Percentiles rank a stretch among this genome's conserved stretches.
These are phyloP conservation scores for Scatophagus argus DNA, from an alignment of 2,113 vertebrate species.

Conservation along the genomic window DNA sequence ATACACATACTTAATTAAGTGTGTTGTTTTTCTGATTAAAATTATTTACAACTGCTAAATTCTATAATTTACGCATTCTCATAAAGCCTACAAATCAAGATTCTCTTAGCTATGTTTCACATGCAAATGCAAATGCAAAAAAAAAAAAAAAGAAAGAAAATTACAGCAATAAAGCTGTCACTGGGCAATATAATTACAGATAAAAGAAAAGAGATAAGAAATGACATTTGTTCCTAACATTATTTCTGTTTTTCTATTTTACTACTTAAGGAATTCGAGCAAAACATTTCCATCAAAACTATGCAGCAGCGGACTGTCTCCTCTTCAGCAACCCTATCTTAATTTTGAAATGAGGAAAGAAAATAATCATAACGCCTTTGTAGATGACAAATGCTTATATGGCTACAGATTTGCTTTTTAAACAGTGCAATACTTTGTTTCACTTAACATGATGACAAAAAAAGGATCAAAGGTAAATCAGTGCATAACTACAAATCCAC, in stretches of 20 bases:
- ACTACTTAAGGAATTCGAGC: neutral
- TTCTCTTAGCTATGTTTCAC: neutral
- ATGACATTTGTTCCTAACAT: neutral
- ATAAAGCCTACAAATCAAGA: neutral
- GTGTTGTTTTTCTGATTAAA: constrained; percentile 6
- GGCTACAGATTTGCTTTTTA: neutral
- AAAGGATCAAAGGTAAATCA: constrained; percentile 43
- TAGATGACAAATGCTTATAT: neutral
- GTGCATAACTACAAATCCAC: constrained; percentile 57
- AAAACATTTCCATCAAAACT: constrained; percentile 16
- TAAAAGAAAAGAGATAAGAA: neutral
- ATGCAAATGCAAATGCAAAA: constrained; percentile 11
- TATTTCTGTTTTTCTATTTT: neutral
- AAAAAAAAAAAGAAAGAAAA: too few species aligned
- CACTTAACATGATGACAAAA: constrained; percentile 18
- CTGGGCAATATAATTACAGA: neutral
- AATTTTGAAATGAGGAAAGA: constrained; percentile 26
- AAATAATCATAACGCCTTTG: neutral
- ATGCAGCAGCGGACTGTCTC: neutral
- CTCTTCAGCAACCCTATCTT: neutral
- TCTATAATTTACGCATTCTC: neutral
- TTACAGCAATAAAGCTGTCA: neutral
- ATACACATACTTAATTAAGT: neutral
- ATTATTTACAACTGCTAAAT: neutral
- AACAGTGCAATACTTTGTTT: neutral